A percentile compares a stretch with the other conserved stretches of the same genome.
These are phyloP conservation scores for Aplochiton taeniatus DNA, from an alignment of 2,797 vertebrate genomes.

Conservation along the genomic window DNA sequence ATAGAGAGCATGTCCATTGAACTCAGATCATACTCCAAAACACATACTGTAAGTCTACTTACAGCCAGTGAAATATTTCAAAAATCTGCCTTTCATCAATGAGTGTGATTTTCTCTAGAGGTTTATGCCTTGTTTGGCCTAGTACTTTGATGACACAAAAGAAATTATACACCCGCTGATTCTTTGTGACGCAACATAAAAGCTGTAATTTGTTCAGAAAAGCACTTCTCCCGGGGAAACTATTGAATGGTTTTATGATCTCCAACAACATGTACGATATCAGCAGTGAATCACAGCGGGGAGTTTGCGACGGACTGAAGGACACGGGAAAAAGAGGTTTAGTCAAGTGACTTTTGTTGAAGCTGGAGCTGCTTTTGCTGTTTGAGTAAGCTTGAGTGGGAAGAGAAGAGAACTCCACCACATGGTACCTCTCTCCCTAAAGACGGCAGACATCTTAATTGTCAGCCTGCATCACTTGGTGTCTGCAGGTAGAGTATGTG, in stretches of 20 bases:
- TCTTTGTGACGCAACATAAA: background rate
- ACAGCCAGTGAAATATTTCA: conserved; percentile 8
- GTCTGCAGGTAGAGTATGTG: background rate
- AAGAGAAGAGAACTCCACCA: too few species aligned
- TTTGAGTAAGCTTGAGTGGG: too few species aligned
- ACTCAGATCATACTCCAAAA: conserved; percentile 13
- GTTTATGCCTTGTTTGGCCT: conserved; percentile 15
- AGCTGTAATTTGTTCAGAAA: background rate
- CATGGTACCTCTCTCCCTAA: too few species aligned
- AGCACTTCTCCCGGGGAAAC: background rate
- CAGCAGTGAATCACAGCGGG: too few species aligned
- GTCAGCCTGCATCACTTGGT: background rate
- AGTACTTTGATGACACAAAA: conserved; percentile 57
- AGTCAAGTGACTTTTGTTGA: too few species aligned
- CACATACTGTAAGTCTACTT: conserved; percentile 19
- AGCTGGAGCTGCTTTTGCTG: too few species aligned
- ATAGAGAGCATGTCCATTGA: conserved; percentile 43
- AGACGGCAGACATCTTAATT: background rate
- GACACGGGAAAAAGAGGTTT: too few species aligned
- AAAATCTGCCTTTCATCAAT: conserved; percentile 23
- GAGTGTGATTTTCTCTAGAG: background rate
- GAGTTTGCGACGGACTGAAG: too few species aligned
- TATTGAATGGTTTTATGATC: conserved; percentile 37
- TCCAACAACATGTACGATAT: conserved; percentile 3
- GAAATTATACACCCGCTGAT: background rate